Evolutionary conservation across 2,113 vertebrate species (phyloP), one percentile per base, ranked within the genome.

Genomic region (Xyliphius kryptos): DNA sequence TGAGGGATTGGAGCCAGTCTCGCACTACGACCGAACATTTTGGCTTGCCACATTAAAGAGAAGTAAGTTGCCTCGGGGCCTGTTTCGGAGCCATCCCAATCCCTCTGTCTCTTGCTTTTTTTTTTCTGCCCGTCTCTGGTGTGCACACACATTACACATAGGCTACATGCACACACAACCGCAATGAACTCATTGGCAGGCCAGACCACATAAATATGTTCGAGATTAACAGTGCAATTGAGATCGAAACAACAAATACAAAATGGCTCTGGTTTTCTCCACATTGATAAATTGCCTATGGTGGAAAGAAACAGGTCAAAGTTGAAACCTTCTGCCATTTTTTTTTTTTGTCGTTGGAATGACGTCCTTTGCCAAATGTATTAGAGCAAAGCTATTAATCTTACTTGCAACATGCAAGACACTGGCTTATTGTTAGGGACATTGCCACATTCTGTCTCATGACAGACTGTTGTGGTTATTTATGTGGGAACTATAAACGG

Each of bases 21-120:
- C 60, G 67, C 69, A 60, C 60, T 67, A 80, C 70, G 77, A 78
- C 76, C 65, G 77, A 79, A 72, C 72, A 75, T 79, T 58, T 78
- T 77, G 74, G 79, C 72, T 75, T 79, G 74, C 78, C 71, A 77
- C 78, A 71, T 70, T 63, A 67, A 73, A 74, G 51, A 69, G 62
- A 43, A 46, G n/a, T n/a, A n/a, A 66, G 20, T 66, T 55, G 12
- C 37, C 21, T 20, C 36, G 13, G 38, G 7, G 16, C 49, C 21
- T 60, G 44, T 52, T 55, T 36, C 46, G 4, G 44, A 48, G 47
- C 32, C 61, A 40, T 19, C 52, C 7, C 47, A 40, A 12, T 57
- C 21, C 36, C 40, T 20, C 26, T 20, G 55, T n/a, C n/a, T n/a
- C n/a, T n/a, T n/a, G n/a, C n/a, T n/a, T n/a, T n/a, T n/a, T n/a